A percentile compares a stretch with the other conserved stretches of the same genome.
phyloP scores from a whole-genome alignment of 2,797 vertebrate species.

The Nannoperca australis region DNA sequence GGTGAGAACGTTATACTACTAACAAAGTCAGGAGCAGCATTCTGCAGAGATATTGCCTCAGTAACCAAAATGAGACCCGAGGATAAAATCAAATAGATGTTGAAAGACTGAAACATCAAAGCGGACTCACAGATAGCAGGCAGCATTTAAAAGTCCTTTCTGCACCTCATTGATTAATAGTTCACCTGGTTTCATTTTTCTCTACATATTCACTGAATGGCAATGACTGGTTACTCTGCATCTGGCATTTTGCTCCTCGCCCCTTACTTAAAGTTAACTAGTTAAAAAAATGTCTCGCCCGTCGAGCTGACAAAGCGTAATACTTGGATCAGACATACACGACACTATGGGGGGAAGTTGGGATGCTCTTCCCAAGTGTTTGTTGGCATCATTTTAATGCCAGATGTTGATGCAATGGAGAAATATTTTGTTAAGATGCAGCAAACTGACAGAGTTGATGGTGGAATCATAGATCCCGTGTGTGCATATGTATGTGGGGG shows the following conservation, averaged over 20 bases:
- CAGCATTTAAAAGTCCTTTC: conserved; percentile 50
- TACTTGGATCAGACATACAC: conserved; percentile 13
- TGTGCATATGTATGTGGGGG: conserved; percentile 11
- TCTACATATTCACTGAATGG: conserved; percentile 20
- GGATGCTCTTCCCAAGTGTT: conserved; percentile 27
- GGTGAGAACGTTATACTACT: background rate
- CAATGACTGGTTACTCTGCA: conserved; percentile 32
- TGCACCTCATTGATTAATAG: conserved; percentile 52
- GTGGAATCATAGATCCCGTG: conserved; percentile 20
- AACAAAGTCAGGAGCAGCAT: conserved; percentile 3
- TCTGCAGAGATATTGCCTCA: conserved; percentile 16
- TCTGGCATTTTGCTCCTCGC: conserved; percentile 26
- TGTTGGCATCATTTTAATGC: conserved; percentile 37
- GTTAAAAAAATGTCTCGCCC: conserved; percentile 44
- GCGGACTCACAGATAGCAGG: conserved; percentile 37
- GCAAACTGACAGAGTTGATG: conserved; percentile 36
- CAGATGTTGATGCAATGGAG: conserved; percentile 56
- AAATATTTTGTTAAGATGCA: conserved; percentile 66
- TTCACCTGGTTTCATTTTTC: conserved; percentile 47
- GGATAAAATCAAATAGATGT: conserved; percentile 37
- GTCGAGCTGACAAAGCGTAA: conserved; percentile 31
- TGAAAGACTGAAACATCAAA: conserved; percentile 63
- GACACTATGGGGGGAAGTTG: conserved; percentile 26
- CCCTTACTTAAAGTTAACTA: conserved; percentile 31
- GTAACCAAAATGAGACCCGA: conserved; percentile 29